Conservation (phyloP, 2,797 vertebrate genomes). For the Rhynchotus rufescens region DNA sequence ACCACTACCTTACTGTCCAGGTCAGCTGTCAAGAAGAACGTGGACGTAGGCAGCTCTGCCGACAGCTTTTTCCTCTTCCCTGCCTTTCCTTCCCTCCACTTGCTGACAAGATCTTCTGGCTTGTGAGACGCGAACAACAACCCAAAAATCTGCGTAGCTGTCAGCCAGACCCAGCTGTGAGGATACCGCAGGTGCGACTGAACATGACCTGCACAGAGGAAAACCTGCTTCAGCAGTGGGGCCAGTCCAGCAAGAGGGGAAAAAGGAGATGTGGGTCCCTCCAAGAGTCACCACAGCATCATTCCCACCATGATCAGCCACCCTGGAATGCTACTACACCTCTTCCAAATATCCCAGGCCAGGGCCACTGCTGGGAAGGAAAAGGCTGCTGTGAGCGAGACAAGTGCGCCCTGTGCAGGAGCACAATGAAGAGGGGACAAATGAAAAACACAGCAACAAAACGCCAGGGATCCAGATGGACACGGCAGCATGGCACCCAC, state of each 20-base stretch:
- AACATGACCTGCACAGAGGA: constrained; percentile 82
- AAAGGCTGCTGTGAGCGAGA: not conserved
- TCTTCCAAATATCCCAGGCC: not conserved
- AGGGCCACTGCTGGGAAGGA: not conserved
- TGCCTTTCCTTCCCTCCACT: constrained; percentile 76
- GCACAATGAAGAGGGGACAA: not conserved
- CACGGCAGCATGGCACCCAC: not conserved
- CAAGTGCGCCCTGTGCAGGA: not conserved
- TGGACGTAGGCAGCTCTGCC: constrained; percentile 64
- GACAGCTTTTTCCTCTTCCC: constrained; percentile 37
- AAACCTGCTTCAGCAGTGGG: constrained; percentile 1
- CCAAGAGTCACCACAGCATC: not conserved
- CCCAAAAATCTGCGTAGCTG: constrained; percentile 93
- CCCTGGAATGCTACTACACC: not conserved
- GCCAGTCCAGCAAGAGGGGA: not conserved
- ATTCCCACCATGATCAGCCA: fast-evolving
- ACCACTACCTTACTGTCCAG: constrained; percentile 88
- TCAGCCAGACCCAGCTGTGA: constrained; percentile 98
- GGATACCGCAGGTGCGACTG: constrained; percentile 92
- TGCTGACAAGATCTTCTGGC: constrained; percentile 86
- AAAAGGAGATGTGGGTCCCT: not conserved
- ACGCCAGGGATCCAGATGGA: not conserved
- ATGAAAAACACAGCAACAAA: not conserved
- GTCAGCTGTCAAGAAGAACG: constrained; percentile 84
- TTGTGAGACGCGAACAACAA: constrained; percentile 91